Evolutionary conservation across 2,888 invertebrate genomes (phyloP).

Genomic region (Cabera pusaria): DNA sequence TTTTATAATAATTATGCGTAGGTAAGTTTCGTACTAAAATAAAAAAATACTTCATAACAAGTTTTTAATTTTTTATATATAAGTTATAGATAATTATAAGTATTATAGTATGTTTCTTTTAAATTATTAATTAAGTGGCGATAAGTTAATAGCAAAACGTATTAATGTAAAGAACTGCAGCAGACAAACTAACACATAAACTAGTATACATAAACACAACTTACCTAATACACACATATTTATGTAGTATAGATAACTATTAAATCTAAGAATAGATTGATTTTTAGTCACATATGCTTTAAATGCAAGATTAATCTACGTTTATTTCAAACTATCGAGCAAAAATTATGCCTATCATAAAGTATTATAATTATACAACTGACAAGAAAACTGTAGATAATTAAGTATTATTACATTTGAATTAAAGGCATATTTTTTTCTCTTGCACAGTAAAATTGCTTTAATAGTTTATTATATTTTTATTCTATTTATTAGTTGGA

Average conservation of each 20-base stretch:
- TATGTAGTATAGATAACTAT: constrained; percentile 17
- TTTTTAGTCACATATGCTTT: constrained; percentile 11
- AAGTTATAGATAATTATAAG: no score
- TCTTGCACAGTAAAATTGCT: constrained; percentile 20
- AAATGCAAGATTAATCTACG: constrained; percentile 16
- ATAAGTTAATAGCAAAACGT: constrained; percentile 1
- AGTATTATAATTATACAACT: no score
- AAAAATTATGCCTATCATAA: constrained; percentile 8
- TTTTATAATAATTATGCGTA: no score
- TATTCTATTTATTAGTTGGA: constrained; percentile 37
- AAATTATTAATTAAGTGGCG: background rate
- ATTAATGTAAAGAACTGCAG: constrained; percentile 6
- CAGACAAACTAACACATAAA: constrained; percentile 19
- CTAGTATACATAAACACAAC: constrained; percentile 17
- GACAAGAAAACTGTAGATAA: no score
- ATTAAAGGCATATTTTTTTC: constrained; percentile 20
- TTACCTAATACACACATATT: constrained; percentile 24
- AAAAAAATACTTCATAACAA: no score
- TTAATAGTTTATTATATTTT: constrained; percentile 17
- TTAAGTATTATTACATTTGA: no score
- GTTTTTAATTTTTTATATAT: no score
- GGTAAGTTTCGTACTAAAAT: no score
- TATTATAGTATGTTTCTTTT: no score
- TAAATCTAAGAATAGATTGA: constrained; percentile 9
- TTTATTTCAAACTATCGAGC: constrained; percentile 21